Base-by-base conservation (phyloP, 2,888 invertebrate species). In the Platerodrilus igneus region DNA sequence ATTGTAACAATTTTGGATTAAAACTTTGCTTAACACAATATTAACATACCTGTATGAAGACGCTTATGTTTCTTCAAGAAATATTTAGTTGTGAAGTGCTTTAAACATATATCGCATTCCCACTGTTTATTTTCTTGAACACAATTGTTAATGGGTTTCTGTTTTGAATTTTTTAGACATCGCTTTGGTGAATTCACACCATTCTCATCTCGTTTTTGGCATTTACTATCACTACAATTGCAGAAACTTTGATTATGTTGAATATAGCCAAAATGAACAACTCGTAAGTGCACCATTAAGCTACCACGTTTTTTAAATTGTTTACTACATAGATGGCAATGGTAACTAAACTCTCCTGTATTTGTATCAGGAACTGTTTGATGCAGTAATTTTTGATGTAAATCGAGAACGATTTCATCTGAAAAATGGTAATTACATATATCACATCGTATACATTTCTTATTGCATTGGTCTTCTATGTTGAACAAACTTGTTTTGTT, bases 11-110 rank as follows among this genome's bases (percentile, higher is more conserved):
- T n/a, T n/a, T n/a, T n/a, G n/a, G n/a, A n/a, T n/a, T n/a, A 32
- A 11, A 3, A 2, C 2, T 4, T 5, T 25, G n/a, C 16, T 4
- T 1, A 2, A 13, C 14, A 20, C 9, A 5, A 13, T 19, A 29
- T 6, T 8, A n/a, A 26, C 34, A 55, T 57, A 83, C 85, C 86
- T 67, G 86, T 86, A 66, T 90, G 90, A 43, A 90, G 73, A 51
- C 89, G 76, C 68, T 87, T 87, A 64, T 90, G 90, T 67, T 90
- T 90, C 68, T 88, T 89, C 50, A 90, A 69, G 61, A 90, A 90
- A 70, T 90, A 89, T 67, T 90, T 90, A 2, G 89, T 90, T 0
- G 89, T 89, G 61, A 90, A 90, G 66, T 80, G 76, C 71, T 90
- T 90, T 37, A 76, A 75, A 65, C 90, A 90, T 26, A 86, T 80